Evolutionary conservation across 1,140 invertebrate species (phyloP).

Genomic region (Drosophila watanabei): DNA sequence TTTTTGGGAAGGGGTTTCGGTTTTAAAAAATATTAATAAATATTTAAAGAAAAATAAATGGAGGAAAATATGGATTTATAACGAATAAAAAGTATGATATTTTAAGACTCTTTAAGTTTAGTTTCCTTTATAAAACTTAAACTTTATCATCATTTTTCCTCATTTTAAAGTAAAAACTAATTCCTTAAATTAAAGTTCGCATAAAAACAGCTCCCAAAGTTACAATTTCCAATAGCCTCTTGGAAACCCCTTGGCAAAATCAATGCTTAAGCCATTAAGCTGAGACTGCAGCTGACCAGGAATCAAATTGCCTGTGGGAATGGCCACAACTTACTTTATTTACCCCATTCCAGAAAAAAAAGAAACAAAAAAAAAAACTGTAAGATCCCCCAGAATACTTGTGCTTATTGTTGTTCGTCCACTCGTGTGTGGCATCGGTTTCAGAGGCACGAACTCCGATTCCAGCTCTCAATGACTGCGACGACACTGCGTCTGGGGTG

Average conservation of each 20-base stretch:
- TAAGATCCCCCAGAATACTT: conserved; percentile 34
- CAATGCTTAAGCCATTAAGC: conserved; percentile 18
- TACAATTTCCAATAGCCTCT: too few species aligned
- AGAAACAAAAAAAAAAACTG: background rate
- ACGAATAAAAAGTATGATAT: too few species aligned
- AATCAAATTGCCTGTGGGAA: conserved; percentile 37
- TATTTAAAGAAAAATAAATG: background rate
- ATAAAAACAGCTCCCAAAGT: background rate
- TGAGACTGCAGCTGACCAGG: conserved; percentile 21
- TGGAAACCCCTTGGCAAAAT: background rate
- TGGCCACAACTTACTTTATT: conserved; percentile 24
- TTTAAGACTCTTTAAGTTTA: too few species aligned
- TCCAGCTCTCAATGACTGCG: conserved; percentile 15
- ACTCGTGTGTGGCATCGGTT: conserved; percentile 67
- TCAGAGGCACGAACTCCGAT: conserved; percentile 71
- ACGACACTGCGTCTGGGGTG: conserved; percentile 77
- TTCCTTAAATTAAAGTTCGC: background rate
- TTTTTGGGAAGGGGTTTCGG: background rate
- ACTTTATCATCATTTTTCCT: too few species aligned
- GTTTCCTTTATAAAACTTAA: too few species aligned
- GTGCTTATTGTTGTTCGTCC: conserved; percentile 44
- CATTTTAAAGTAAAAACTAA: background rate
- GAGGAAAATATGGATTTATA: too few species aligned
- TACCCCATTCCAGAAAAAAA: background rate
- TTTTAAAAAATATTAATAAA: background rate